Evolutionary conservation across 2,797 vertebrate genomes (phyloP).

Genomic region (Poecilia velifera): DNA sequence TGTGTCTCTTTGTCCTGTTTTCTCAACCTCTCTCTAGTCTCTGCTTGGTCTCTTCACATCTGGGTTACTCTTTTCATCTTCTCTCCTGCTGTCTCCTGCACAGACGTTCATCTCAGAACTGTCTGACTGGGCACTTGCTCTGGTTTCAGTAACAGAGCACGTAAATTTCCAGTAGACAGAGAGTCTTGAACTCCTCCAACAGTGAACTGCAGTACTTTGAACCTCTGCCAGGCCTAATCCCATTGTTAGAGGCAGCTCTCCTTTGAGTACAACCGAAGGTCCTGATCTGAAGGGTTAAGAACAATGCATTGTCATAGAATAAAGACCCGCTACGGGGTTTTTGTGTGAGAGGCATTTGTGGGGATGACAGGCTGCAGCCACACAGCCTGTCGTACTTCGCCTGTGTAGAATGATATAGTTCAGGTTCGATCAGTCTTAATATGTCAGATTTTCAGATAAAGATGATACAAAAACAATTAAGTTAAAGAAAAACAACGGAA

Average conservation of each 20-base stretch:
- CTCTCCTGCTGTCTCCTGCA: background rate
- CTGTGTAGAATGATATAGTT: background rate
- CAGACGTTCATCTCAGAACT: conserved; percentile 21
- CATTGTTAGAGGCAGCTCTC: conserved; percentile 24
- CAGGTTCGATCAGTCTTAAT: background rate
- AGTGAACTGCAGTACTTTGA: conserved; percentile 23
- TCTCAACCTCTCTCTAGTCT: background rate
- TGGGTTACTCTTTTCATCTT: conserved; percentile 12
- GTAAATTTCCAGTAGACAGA: conserved; percentile 23
- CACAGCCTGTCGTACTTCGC: conserved; percentile 7
- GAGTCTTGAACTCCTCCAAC: conserved; percentile 1
- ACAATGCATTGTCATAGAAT: conserved; percentile 33
- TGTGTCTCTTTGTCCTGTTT: conserved; percentile 10
- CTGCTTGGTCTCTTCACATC: conserved; percentile 14
- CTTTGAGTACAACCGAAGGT: conserved; percentile 29
- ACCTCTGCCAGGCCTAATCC: conserved; percentile 29
- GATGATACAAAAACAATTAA: background rate
- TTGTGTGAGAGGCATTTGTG: conserved; percentile 22
- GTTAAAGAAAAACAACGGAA: background rate
- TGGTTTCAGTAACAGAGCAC: conserved; percentile 34
- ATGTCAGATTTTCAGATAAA: background rate
- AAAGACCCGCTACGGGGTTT: conserved; percentile 31
- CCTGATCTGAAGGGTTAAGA: conserved; percentile 35
- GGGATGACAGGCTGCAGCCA: background rate
- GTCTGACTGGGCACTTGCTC: conserved; percentile 19